phyloP scores from a whole-genome alignment of 1,140 invertebrate genomes.

The Steinernema khuongi region DNA sequence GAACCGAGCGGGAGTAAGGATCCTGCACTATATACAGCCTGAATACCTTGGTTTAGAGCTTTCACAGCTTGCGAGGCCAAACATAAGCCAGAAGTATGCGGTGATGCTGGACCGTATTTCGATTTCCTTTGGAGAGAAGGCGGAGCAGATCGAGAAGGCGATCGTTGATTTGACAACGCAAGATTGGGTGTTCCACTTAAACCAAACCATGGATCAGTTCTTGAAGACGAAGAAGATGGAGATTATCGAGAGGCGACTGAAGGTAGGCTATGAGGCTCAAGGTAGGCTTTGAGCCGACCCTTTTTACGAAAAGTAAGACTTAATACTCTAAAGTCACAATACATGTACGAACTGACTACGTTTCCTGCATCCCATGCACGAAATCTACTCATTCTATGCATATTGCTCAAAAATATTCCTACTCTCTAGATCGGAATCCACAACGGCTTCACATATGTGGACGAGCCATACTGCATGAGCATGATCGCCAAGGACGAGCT shows the following conservation, averaged over 20 bases:
- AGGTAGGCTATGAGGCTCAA: too few relatives aligned
- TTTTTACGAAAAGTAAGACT: too few relatives aligned
- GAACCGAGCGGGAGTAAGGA: not conserved
- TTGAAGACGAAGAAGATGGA: constrained; percentile 3
- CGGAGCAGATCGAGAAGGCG: not conserved
- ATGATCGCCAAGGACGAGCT: not conserved
- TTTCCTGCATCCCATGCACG: too few relatives aligned
- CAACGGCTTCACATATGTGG: not conserved
- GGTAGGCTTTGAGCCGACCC: too few relatives aligned
- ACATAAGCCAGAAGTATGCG: not conserved
- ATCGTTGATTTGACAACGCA: not conserved
- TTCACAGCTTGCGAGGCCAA: not conserved
- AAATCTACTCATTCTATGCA: too few relatives aligned
- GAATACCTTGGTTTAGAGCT: not conserved
- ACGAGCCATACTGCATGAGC: constrained; percentile 3
- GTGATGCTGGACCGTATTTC: not conserved
- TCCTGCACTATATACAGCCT: not conserved
- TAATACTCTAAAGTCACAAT: too few relatives aligned
- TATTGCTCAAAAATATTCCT: too few relatives aligned
- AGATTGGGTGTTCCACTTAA: not conserved
- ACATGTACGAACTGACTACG: too few relatives aligned
- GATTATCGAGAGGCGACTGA: not conserved
- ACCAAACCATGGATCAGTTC: not conserved
- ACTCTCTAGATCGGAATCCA: too few relatives aligned
- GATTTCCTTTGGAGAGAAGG: not conserved